Conservation (phyloP, 2,888 invertebrate species). For the Sminthurides aquaticus region DNA sequence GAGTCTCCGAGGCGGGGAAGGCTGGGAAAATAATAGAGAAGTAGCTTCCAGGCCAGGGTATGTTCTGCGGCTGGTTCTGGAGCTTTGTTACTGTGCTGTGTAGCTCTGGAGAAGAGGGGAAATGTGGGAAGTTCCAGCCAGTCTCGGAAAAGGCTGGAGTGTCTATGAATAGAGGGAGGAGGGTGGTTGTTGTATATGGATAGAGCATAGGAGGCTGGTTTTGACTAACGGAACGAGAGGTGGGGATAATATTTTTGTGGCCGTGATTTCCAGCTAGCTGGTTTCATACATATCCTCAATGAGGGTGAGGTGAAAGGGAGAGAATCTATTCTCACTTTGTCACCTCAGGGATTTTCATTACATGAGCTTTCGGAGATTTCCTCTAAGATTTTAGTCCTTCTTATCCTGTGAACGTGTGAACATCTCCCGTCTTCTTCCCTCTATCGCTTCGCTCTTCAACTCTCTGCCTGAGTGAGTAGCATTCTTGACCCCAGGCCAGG, state of each 20-base stretch:
- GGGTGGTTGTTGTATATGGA: not conserved
- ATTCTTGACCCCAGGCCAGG: not conserved
- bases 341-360: not conserved
- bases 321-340: constrained; percentile 7
- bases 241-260: not conserved
- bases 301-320: not conserved
- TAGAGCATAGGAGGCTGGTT: not conserved
- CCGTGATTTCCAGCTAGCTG: not conserved
- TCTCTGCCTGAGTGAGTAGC: too few species aligned
- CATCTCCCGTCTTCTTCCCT: not conserved
- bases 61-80: too few species aligned
- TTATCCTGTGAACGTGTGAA: not conserved
- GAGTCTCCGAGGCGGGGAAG: constrained; percentile 16
- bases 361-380: not conserved
- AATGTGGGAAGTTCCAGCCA: not conserved
- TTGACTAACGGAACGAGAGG: not conserved
- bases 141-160: not conserved
- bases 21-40: not conserved
- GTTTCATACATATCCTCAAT: too few species aligned
- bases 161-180: not conserved
- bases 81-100: too few species aligned
- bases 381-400: constrained; percentile 2
- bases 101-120: not conserved
- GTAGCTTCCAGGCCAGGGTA: not conserved
- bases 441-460: not conserved